Conservation (phyloP, 1,140 invertebrate species). For the Heliconius congener region DNA sequence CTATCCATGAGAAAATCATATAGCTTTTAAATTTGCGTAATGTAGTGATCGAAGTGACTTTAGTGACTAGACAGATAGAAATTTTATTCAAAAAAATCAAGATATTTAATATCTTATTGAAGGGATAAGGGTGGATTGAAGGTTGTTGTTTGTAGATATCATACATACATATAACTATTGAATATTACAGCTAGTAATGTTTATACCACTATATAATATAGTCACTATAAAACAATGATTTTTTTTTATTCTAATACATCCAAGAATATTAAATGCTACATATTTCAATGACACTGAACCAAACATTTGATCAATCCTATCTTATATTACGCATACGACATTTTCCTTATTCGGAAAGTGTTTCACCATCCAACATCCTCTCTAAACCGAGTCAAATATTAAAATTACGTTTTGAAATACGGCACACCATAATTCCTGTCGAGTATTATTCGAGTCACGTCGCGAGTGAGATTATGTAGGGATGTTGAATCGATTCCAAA, state of each 20-base stretch:
- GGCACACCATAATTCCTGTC: conserved; percentile 28
- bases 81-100: too few relatives aligned
- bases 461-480: conserved; percentile 41
- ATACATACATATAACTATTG: too few relatives aligned
- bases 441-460: conserved; percentile 49
- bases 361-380: conserved; percentile 7
- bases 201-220: too few relatives aligned
- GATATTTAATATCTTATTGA: too few relatives aligned
- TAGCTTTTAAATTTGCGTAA: too few relatives aligned
- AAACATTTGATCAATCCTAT: conserved; percentile 14
- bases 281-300: background rate
- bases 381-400: conserved; percentile 36
- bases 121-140: too few relatives aligned
- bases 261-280: background rate
- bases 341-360: conserved; percentile 33
- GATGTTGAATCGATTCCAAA: conserved; percentile 45
- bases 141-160: too few relatives aligned
- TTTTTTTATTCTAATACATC: background rate
- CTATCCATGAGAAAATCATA: too few relatives aligned
- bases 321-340: conserved; percentile 4
- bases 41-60: too few relatives aligned
- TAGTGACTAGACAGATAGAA: too few relatives aligned
- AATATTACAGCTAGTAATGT: too few relatives aligned
- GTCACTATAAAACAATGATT: too few relatives aligned
- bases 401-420: conserved; percentile 37